Evolutionary conservation across 2,113 vertebrate species (phyloP).

Genomic region (Sinocyclocheilus grahami): DNA sequence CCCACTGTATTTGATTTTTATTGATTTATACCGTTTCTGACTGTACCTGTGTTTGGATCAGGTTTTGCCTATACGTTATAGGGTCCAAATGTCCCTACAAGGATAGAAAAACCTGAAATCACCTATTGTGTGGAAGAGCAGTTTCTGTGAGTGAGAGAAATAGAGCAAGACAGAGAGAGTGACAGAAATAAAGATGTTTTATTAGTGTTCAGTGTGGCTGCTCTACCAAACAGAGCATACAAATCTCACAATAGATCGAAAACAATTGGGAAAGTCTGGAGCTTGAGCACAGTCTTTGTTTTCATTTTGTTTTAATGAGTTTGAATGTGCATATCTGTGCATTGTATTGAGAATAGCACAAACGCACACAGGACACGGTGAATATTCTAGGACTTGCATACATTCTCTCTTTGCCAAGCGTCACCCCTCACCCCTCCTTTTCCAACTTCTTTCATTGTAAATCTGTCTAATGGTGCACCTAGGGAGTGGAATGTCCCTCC

Average conservation of each 20-base stretch:
- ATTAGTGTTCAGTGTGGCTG: neutral
- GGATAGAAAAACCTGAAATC: neutral
- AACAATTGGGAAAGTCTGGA: neutral
- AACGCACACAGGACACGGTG: neutral
- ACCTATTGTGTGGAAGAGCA: neutral
- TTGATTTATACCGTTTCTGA: neutral
- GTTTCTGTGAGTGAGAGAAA: neutral
- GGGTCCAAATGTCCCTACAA: neutral
- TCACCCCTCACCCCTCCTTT: slow-evolving; percentile 17
- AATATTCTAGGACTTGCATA: slow-evolving; percentile 61
- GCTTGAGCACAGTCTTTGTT: neutral
- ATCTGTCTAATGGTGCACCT: slow-evolving; percentile 73
- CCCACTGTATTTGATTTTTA: too few relatives aligned
- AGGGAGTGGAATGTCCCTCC: slow-evolving; percentile 68
- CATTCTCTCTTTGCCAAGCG: slow-evolving; percentile 59
- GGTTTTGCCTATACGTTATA: neutral
- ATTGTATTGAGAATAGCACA: neutral
- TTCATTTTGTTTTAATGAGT: slow-evolving; percentile 20
- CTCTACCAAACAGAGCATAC: neutral
- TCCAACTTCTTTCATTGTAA: slow-evolving; percentile 36
- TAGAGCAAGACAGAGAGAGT: neutral
- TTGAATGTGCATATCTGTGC: slow-evolving; percentile 18
- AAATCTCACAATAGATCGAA: neutral
- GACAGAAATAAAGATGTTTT: slow-evolving; percentile 1
- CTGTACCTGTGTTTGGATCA: neutral